These are phyloP conservation scores for Anhinga rufa DNA, from an alignment of 2,113 vertebrate genomes.

Conservation along the genomic window DNA sequence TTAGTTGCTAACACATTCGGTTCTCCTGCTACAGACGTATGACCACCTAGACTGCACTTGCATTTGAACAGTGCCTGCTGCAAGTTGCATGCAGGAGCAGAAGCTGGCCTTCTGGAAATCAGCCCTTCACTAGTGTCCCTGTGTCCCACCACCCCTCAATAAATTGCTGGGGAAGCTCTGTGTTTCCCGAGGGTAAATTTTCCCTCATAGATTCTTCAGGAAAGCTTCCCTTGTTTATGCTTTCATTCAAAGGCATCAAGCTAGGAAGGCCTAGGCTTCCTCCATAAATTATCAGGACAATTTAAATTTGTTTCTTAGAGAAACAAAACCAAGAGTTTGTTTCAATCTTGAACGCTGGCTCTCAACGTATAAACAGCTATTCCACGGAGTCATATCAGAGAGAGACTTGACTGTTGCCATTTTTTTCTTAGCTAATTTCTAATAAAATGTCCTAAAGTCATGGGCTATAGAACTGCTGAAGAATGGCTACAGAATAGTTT, in stretches of 20 bases:
- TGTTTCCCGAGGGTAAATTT: neutral
- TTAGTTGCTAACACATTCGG: neutral
- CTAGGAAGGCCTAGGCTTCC: neutral
- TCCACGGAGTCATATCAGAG: neutral
- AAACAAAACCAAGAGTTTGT: neutral
- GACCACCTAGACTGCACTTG: neutral
- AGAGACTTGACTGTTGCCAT: neutral
- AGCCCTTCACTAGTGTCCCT: neutral
- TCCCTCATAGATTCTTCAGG: neutral
- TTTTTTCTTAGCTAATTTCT: neutral
- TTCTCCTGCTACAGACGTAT: neutral
- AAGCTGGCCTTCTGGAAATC: neutral
- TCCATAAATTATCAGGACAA: neutral
- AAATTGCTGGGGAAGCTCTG: neutral
- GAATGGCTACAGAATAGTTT: neutral
- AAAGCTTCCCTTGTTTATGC: neutral
- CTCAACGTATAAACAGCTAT: neutral
- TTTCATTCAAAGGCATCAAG: neutral
- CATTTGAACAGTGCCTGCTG: neutral
- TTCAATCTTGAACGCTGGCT: neutral
- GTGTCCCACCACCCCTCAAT: neutral
- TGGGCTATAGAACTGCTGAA: neutral
- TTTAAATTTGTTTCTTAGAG: neutral
- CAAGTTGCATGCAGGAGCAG: neutral
- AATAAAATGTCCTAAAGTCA: neutral